Percentiles rank a stretch among this genome's conserved stretches.
Conservation (phyloP, 2,113 vertebrate genomes). For the Romanogobio albipinnatus region DNA sequence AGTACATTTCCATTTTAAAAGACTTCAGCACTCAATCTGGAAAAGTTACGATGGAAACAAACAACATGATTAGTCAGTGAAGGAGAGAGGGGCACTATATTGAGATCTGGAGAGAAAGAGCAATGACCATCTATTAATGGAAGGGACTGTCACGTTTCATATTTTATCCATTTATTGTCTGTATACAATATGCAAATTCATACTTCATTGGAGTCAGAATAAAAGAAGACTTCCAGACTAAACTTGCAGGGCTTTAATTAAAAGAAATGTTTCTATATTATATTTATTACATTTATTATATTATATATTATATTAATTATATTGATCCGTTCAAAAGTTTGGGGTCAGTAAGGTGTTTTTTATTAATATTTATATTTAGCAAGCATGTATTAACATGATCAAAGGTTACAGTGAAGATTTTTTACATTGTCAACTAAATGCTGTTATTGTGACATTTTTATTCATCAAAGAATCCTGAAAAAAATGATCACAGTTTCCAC, state of each 20-base stretch:
- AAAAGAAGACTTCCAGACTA: slow-evolving; percentile 55
- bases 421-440: background rate
- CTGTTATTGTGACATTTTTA: background rate
- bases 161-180: slow-evolving; percentile 73
- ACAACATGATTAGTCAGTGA: slow-evolving; percentile 42
- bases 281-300: background rate
- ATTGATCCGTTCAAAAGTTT: background rate
- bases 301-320: background rate
- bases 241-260: slow-evolving; percentile 67
- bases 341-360: background rate
- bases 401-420: background rate
- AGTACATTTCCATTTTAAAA: slow-evolving; percentile 80
- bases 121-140: slow-evolving; percentile 51
- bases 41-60: slow-evolving; percentile 60
- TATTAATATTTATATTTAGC: background rate
- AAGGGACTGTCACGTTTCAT: slow-evolving; percentile 64
- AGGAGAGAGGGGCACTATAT: slow-evolving; percentile 40
- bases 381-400: background rate
- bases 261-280: slow-evolving; percentile 40
- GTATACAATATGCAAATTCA: slow-evolving; percentile 65
- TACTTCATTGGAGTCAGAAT: slow-evolving; percentile 69
- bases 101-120: slow-evolving; percentile 34
- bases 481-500: background rate
- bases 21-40: slow-evolving; percentile 74
- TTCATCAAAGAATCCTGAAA: background rate